Percentiles rank a stretch among this genome's conserved stretches.
phyloP scores from a whole-genome alignment of 2,888 invertebrate species.

The Brenthis daphne region DNA sequence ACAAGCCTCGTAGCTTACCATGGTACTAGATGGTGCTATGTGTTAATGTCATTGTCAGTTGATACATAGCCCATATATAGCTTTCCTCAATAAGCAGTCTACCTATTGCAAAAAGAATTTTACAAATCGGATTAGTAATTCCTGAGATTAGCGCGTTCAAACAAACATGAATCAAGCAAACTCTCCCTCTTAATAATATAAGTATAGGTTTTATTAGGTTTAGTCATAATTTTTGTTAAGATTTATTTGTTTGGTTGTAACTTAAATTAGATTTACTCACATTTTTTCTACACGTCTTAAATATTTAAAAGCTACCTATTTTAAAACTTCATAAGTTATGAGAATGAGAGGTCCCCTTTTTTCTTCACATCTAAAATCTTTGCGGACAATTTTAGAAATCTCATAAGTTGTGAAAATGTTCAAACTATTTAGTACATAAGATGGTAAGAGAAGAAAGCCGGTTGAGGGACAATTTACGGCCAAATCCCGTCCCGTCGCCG shows the following conservation, averaged over 20 bases:
- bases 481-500: constrained; percentile 61
- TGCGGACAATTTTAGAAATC: constrained; percentile 2
- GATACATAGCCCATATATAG: too few relatives aligned
- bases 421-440: constrained; percentile 42
- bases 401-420: constrained; percentile 27
- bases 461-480: constrained; percentile 69
- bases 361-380: background rate
- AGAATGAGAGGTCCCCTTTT: background rate
- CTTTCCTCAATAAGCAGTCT: too few relatives aligned
- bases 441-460: constrained; percentile 47
- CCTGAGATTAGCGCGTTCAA: too few relatives aligned
- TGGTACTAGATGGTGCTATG: too few relatives aligned
- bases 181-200: too few relatives aligned
- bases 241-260: background rate
- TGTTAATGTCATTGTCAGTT: too few relatives aligned
- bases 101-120: too few relatives aligned
- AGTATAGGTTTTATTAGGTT: too few relatives aligned
- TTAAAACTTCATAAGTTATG: constrained; percentile 16
- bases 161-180: too few relatives aligned
- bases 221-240: background rate
- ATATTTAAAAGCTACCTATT: background rate
- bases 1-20: too few relatives aligned
- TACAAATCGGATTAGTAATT: too few relatives aligned
- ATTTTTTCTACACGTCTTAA: background rate
- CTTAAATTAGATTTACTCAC: background rate